Evolutionary conservation across 2,888 invertebrate species (phyloP), one percentile per base, ranked within the genome.

Genomic region (Andricus quercusramuli): DNA sequence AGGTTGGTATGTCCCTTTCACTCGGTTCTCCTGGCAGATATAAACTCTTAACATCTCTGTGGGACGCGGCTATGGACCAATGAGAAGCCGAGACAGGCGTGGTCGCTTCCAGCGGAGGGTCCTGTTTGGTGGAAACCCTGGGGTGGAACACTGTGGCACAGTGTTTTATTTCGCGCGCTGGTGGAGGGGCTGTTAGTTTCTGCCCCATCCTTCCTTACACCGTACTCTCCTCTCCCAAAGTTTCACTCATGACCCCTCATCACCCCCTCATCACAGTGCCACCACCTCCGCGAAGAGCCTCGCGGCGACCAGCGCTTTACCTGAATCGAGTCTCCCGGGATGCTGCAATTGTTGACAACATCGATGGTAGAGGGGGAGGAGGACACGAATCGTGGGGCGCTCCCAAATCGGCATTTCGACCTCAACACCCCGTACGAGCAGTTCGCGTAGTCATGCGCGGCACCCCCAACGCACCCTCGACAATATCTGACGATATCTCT

Each of bases 141-240:
- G 91, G 90, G 91, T 90, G 90, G 90, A 90, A 91, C 89, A 91
- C 89, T 91, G 90, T 90, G 89, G 90, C 90, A 91, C 90, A 89
- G 89, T 91, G 89, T 91, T 90, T 91, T 91, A 91, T 91, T 91
- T 92, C 88, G 85, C 83, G 83, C 78, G 68, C 78, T 77, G 78
- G 78, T 87, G 86, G 89, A 87, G 88, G 88, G 88, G 87, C 83
- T 85, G 89, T 87, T 88, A 88, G 89, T 88, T 88, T 88, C 89
- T 87, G 86, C 88, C 89, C 86, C 87, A 86, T 88, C 86, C 87
- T 85, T 86, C 84, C 84, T 81, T 83, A 79, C 70, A 70, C 83
- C 80, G 78, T 78, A 78, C 82, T 80, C 85, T 83, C 81, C 85
- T 84, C 84, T 77, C 79, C 81, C 80, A 78, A 47, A 64, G 80